Conservation (phyloP, 2,888 invertebrate species). For the Suillia variegata region DNA sequence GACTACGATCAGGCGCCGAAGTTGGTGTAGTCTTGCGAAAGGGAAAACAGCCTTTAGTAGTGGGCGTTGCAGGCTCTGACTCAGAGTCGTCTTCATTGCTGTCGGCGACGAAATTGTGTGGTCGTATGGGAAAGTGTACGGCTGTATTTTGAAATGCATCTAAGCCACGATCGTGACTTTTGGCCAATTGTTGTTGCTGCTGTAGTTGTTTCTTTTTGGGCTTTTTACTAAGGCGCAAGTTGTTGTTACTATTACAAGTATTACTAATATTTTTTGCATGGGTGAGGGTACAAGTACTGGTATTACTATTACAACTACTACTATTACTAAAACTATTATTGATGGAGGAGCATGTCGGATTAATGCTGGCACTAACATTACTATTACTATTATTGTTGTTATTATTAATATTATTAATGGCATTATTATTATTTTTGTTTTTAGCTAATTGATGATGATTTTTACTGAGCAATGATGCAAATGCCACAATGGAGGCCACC, state of each 20-base stretch:
- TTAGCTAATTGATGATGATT: too few species aligned
- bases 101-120: conserved; percentile 5
- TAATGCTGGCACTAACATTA: conserved; percentile 14
- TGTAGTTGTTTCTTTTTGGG: conserved; percentile 19
- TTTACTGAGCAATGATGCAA: conserved; percentile 22
- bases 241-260: conserved; percentile 30
- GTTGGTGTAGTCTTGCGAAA: conserved; percentile 40
- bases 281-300: conserved; percentile 27
- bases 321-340: conserved; percentile 29
- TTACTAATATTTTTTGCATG: conserved; percentile 31
- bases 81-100: conserved; percentile 43
- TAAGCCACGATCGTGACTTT: conserved; percentile 57
- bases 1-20: conserved; percentile 1
- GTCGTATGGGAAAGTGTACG: not conserved
- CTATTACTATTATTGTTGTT: not conserved
- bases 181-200: conserved; percentile 36
- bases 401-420: conserved; percentile 27
- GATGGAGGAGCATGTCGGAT: conserved; percentile 17
- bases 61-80: conserved; percentile 42
- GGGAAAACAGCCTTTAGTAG: conserved; percentile 52
- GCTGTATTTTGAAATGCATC: conserved; percentile 35
- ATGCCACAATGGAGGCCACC: conserved; percentile 26
- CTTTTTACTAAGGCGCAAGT: conserved; percentile 26
- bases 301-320: conserved; percentile 31
- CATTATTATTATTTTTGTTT: conserved; percentile 27